Percentiles rank a stretch among this genome's conserved stretches.
Evolutionary conservation across 2,113 vertebrate genomes (phyloP).

Genomic region (Dasyprocta punctata): DNA sequence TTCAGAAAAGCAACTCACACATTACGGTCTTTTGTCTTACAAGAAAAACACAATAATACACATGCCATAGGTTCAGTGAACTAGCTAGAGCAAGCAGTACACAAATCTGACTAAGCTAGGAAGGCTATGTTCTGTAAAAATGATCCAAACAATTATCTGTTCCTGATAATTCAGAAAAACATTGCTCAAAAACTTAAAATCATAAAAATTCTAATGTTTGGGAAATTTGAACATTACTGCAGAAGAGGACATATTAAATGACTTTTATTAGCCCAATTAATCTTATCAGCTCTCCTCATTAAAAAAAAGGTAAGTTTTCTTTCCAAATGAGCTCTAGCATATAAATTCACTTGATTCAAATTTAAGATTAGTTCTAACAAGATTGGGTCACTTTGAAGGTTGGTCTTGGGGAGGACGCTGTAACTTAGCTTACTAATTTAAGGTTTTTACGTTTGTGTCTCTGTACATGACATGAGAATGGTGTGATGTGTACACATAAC

Average conservation of each 20-base stretch:
- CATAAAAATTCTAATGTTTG: conserved; percentile 17
- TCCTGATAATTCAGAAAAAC: conserved; percentile 16
- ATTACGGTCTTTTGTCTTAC: not conserved
- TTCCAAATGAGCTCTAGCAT: not conserved
- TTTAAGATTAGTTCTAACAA: not conserved
- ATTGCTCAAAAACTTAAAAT: not conserved
- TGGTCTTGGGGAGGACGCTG: not conserved
- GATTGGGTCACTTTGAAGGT: not conserved
- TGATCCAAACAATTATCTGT: not conserved
- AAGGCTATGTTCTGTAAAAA: not conserved
- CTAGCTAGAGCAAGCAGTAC: not conserved
- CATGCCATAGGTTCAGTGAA: not conserved
- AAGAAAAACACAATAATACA: not conserved
- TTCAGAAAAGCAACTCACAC: not conserved
- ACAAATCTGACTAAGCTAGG: not conserved
- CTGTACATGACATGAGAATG: not conserved
- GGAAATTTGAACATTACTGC: not conserved
- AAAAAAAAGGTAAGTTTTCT: not conserved
- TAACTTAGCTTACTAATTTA: not conserved
- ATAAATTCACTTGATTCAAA: not conserved
- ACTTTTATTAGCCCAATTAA: conserved; percentile 22
- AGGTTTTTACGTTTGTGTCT: conserved; percentile 8
- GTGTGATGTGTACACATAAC: not conserved
- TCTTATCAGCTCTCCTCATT: not conserved
- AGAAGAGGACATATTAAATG: not conserved